Conservation (phyloP, 2,888 invertebrate species). For the Therioaphis trifolii region DNA sequence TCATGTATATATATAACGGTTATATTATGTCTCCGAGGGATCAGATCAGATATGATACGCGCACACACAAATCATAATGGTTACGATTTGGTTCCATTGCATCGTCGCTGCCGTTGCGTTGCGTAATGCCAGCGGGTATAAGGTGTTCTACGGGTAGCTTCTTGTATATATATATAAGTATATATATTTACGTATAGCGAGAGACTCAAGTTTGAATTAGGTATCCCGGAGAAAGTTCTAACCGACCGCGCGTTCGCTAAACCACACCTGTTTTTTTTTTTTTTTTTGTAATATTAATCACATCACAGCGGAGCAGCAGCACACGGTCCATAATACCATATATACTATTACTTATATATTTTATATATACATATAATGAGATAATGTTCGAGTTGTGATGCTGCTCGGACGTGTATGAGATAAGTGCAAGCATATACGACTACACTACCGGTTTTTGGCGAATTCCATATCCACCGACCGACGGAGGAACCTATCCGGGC, state of each 20-base stretch:
- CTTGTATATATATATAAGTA: not conserved
- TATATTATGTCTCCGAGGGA: too few species aligned
- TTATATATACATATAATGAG: not conserved
- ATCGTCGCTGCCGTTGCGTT: not conserved
- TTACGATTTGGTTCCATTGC: not conserved
- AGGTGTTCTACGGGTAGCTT: not conserved
- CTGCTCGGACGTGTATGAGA: too few species aligned
- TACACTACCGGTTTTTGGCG: slow-evolving; percentile 12
- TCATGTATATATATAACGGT: too few species aligned
- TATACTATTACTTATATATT: not conserved
- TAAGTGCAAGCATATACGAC: not conserved
- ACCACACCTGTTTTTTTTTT: slow-evolving; percentile 41
- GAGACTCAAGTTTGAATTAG: slow-evolving; percentile 5
- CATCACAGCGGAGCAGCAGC: not conserved
- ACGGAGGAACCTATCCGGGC: not conserved
- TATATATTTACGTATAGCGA: not conserved
- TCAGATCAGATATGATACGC: too few species aligned
- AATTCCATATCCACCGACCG: slow-evolving; percentile 5
- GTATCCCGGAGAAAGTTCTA: slow-evolving; percentile 30
- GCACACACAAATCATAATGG: too few species aligned
- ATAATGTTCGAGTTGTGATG: not conserved
- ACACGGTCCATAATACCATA: not conserved
- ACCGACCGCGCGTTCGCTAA: not conserved
- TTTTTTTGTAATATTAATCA: not conserved
- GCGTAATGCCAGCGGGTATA: not conserved